phyloP scores from a whole-genome alignment of 2,113 vertebrate genomes.

The Perca schrenkii region DNA sequence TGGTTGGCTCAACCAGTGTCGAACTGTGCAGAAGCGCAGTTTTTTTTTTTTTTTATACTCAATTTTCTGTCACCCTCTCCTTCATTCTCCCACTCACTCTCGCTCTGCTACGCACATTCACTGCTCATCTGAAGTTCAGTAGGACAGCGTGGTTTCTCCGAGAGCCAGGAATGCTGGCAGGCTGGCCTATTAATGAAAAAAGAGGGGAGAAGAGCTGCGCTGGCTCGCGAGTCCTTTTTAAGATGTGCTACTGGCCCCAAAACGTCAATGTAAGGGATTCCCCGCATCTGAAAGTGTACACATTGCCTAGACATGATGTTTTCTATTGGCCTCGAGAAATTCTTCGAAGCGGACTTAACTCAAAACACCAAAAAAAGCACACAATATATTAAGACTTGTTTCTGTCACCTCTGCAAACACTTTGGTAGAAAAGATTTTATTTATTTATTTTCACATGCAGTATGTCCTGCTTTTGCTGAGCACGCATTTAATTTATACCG shows the following conservation, averaged over 20 bases:
- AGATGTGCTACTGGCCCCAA: conserved; percentile 61
- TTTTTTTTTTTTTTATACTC: not conserved
- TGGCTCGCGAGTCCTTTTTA: conserved; percentile 32
- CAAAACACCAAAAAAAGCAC: not conserved
- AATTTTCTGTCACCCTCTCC: conserved; percentile 20
- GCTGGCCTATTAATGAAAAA: conserved; percentile 62
- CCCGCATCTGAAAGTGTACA: conserved; percentile 19
- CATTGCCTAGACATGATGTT: conserved; percentile 14
- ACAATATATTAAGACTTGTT: not conserved
- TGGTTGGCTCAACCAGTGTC: conserved; percentile 27
- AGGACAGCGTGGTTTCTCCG: conserved; percentile 72
- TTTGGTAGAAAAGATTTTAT: not conserved
- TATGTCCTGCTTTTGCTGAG: not conserved
- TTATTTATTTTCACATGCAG: not conserved
- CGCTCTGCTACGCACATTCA: conserved; percentile 33
- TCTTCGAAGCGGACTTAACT: not conserved
- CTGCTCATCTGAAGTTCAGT: conserved; percentile 73
- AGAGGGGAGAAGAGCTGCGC: conserved; percentile 38
- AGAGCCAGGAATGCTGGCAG: conserved; percentile 62
- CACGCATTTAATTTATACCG: not conserved
- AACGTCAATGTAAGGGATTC: conserved; percentile 54
- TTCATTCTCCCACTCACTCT: not conserved
- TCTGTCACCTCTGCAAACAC: conserved; percentile 15
- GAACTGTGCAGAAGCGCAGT: not conserved
- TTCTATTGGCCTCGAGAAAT: not conserved